Evolutionary conservation across 2,888 invertebrate species (phyloP).

Genomic region (Chymomyza amoena): DNA sequence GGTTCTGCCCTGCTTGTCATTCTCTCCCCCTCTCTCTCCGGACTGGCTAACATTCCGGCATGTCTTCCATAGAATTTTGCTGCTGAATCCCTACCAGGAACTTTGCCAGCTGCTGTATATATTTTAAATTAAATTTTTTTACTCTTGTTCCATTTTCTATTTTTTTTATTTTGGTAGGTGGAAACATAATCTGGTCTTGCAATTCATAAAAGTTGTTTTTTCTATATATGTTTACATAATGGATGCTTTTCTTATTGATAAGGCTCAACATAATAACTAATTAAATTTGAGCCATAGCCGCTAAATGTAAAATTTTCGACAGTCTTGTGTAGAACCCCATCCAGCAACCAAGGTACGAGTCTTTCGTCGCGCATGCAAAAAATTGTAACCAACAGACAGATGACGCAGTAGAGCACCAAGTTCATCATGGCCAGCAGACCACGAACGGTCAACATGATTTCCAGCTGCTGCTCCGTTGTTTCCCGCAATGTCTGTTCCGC

Average conservation of each 20-base stretch:
- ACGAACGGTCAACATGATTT: background rate
- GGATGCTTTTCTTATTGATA: too few relatives aligned
- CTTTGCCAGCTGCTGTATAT: too few relatives aligned
- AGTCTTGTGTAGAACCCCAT: too few relatives aligned
- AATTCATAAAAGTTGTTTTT: background rate
- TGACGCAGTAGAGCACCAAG: too few relatives aligned
- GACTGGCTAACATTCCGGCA: background rate
- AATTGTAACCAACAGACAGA: background rate
- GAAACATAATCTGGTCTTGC: background rate
- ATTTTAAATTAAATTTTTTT: background rate
- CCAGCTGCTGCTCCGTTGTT: background rate
- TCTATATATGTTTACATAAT: too few relatives aligned
- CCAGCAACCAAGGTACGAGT: background rate
- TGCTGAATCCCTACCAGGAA: background rate
- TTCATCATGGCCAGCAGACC: too few relatives aligned
- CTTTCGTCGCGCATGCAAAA: background rate
- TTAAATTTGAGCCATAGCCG: background rate
- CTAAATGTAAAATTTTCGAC: too few relatives aligned
- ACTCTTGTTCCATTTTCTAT: background rate
- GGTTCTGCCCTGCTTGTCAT: background rate
- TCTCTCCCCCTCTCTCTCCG: too few relatives aligned
- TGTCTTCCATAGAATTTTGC: background rate
- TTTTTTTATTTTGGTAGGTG: background rate
- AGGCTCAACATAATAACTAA: background rate
- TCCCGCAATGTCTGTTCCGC: background rate